Evolutionary conservation across 2,888 invertebrate genomes (phyloP), one percentile per base, ranked within the genome.

Genomic region (Parnassius mnemosyne): DNA sequence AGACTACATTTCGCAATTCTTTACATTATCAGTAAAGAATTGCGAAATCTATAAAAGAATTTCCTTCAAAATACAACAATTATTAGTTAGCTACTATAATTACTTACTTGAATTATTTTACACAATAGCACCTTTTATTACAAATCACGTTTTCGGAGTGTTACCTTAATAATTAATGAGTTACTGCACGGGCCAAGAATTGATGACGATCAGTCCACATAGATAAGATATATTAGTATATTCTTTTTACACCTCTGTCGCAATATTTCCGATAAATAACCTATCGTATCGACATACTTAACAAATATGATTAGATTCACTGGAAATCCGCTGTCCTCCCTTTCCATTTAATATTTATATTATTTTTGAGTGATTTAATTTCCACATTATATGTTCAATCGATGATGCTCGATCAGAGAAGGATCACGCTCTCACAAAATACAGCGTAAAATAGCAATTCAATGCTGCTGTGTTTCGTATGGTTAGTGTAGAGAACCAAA

Each of bases 161-260:
- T 49, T 53, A 57, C 20, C 53, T 54, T 44, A 54, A 61, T 56
- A 61, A 55, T 52, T 20, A 10, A 16, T 62, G 43, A 50, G 1
- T 58, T 44, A 53, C 20, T 11, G 13, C 3, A 44, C n/a, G 10
- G 49, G 13, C 25, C 25, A 56, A 11, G 55, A 54, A 44, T 51
- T 43, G 34, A 34, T 16, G 25, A 10, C 11, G 34, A 41, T 34
- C 43, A 13, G 46, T 42, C 1, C 43, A 43, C 5, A 16, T 53
- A 41, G 62, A 62, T 62, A 58, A 62, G 62, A 62, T 62, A 51
- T 54, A 41, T 51, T 46, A 54, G 58, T 57, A 57, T 44, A 43
- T 62, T 62, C 57, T 43, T 58, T 50, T 34, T 53, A 53, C 57
- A 62, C 13, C 20, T 49, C 43, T 62, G 53, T 62, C 62, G 42